phyloP scores from a whole-genome alignment of 1,140 invertebrate species.

The Tyrophagus putrescentiae region DNA sequence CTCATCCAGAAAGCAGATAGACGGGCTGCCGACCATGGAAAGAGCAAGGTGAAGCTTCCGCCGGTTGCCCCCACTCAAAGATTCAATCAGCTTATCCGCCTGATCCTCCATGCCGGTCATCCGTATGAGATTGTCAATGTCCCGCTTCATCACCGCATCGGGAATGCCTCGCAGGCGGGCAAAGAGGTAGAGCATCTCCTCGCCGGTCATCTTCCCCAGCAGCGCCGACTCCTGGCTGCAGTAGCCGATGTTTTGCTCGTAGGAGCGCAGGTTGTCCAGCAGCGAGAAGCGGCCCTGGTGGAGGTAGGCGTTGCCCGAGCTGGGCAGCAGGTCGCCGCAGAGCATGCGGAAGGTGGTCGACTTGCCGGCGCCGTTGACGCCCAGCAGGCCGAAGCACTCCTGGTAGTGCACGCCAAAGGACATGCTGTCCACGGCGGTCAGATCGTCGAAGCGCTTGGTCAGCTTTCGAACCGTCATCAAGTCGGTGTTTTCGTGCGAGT shows the following conservation, averaged over 20 bases:
- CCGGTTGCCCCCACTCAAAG: constrained; percentile 41
- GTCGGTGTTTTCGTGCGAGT: constrained; percentile 30
- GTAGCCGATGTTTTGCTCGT: constrained; percentile 34
- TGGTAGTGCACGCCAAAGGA: constrained; percentile 44
- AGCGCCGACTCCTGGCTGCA: constrained; percentile 40
- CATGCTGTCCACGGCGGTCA: constrained; percentile 40
- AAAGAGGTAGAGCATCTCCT: constrained; percentile 37
- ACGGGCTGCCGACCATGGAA: constrained; percentile 33
- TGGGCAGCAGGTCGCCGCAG: constrained; percentile 31
- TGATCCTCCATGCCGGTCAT: constrained; percentile 26
- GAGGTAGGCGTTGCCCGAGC: constrained; percentile 30
- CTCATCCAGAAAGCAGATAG: constrained; percentile 31
- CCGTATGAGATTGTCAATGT: constrained; percentile 28
- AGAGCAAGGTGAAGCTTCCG: constrained; percentile 43
- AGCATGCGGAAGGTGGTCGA: constrained; percentile 33
- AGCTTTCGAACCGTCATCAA: constrained; percentile 7
- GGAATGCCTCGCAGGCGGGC: constrained; percentile 37
- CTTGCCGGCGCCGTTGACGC: constrained; percentile 35
- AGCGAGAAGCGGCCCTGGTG: constrained; percentile 21
- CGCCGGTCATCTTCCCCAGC: constrained; percentile 33
- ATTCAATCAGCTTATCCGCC: constrained; percentile 27
- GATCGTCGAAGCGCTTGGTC: not conserved
- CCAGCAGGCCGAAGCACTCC: constrained; percentile 32
- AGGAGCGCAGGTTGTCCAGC: constrained; percentile 14
- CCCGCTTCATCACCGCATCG: constrained; percentile 28